Evolutionary conservation across 2,113 vertebrate genomes (phyloP).

Genomic region (Aspiorhynchus laticeps): DNA sequence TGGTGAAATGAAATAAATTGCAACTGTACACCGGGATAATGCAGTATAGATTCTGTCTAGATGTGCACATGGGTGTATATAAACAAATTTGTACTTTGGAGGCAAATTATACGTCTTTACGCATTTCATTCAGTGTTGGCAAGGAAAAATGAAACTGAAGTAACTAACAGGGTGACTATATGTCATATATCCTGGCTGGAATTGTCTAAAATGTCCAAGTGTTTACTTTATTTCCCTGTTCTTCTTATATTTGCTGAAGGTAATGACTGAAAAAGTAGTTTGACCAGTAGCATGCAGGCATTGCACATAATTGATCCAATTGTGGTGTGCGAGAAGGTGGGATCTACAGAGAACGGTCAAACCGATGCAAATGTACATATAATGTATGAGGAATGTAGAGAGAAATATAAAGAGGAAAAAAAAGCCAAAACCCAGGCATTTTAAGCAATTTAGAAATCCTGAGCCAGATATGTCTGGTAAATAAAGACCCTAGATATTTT

Average conservation of each 20-base stretch:
- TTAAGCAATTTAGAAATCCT: neutral
- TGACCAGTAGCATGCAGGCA: neutral
- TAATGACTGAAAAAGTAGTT: neutral
- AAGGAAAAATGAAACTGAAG: neutral
- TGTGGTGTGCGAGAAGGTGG: neutral
- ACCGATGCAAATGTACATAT: neutral
- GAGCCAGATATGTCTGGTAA: neutral
- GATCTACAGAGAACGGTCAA: neutral
- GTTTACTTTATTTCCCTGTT: no score
- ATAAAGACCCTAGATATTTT: neutral
- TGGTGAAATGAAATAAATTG: constrained; percentile 65
- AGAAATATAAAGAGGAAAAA: neutral
- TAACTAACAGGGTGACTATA: neutral
- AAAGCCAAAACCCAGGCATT: neutral
- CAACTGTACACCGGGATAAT: constrained; percentile 64
- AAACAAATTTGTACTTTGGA: neutral
- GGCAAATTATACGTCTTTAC: neutral
- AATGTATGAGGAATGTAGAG: neutral
- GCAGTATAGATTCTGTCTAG: constrained; percentile 12
- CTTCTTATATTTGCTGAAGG: neutral
- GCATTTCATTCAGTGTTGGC: neutral
- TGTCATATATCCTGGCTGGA: neutral
- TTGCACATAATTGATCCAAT: neutral
- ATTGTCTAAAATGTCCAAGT: neutral
- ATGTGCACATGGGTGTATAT: neutral